A percentile compares a stretch with the other conserved stretches of the same genome.
Evolutionary conservation across 2,888 invertebrate species (phyloP).

Genomic region (Dolomedes plantarius): DNA sequence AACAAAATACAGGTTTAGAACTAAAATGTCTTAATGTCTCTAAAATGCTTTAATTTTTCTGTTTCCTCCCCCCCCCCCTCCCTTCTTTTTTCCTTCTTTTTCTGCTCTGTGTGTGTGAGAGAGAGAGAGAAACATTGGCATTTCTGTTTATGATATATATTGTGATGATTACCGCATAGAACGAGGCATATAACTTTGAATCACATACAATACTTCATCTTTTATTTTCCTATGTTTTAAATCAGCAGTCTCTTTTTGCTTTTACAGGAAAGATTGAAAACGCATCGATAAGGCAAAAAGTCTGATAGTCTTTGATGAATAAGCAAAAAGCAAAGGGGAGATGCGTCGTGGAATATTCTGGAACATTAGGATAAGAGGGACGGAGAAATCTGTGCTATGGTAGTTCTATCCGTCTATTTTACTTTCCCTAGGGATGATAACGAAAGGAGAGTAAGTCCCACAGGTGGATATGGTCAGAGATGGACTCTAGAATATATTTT

Average conservation of each 20-base stretch:
- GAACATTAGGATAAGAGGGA: background rate
- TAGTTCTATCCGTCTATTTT: background rate
- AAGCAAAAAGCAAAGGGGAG: slow-evolving; percentile 7
- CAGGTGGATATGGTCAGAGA: slow-evolving; percentile 10
- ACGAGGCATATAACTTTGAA: too few relatives aligned
- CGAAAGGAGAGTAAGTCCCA: background rate
- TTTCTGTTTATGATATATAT: too few relatives aligned
- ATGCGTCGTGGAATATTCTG: background rate
- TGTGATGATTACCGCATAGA: too few relatives aligned
- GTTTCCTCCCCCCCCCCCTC: too few relatives aligned
- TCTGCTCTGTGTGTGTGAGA: too few relatives aligned
- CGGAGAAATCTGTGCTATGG: background rate
- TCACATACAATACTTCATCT: too few relatives aligned
- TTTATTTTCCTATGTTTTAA: background rate
- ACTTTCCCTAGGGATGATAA: slow-evolving; percentile 4
- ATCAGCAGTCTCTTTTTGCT: background rate
- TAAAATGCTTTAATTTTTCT: too few relatives aligned
- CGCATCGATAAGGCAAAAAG: background rate
- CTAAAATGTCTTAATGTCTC: too few relatives aligned
- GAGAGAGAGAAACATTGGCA: too few relatives aligned
- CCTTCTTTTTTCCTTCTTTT: too few relatives aligned
- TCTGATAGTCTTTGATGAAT: slow-evolving; percentile 19
- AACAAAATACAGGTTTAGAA: too few relatives aligned
- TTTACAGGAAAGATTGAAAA: background rate
- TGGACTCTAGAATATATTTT: background rate